Percentiles rank a stretch among this genome's conserved stretches.
Evolutionary conservation across 2,797 vertebrate species (phyloP).

Genomic region (Schizopygopsis malacanthus): DNA sequence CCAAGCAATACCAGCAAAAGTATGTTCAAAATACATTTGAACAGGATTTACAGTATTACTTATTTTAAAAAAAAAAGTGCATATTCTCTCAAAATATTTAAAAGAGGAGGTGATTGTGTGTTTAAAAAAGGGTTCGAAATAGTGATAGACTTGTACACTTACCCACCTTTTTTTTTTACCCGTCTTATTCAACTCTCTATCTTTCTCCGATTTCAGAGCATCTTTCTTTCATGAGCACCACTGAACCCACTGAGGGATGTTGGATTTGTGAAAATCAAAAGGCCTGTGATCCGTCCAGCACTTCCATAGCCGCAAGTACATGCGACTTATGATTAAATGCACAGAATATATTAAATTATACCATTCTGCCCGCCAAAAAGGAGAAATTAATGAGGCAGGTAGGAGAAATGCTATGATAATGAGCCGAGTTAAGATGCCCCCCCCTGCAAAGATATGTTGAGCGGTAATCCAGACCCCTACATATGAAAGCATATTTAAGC

Average conservation of each 20-base stretch:
- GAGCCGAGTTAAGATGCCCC: conserved; percentile 55
- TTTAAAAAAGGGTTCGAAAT: neutral
- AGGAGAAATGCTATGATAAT: conserved; percentile 60
- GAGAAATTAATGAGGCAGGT: conserved; percentile 59
- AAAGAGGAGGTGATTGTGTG: conserved; percentile 27
- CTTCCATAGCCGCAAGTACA: conserved; percentile 43
- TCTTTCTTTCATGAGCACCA: conserved; percentile 35
- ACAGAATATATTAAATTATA: conserved; percentile 64
- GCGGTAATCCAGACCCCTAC: conserved; percentile 53
- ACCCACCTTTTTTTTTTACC: neutral
- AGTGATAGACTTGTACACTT: conserved; percentile 4
- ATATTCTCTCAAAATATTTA: neutral
- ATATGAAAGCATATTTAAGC: conserved; percentile 49
- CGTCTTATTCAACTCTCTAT: conserved; percentile 10
- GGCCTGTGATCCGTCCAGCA: conserved; percentile 53
- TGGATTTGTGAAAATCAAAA: conserved; percentile 55
- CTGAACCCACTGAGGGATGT: conserved; percentile 29
- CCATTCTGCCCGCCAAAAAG: conserved; percentile 51
- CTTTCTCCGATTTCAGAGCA: conserved; percentile 2
- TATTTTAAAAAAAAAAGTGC: neutral
- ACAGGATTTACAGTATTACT: neutral
- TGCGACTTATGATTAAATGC: conserved; percentile 56
- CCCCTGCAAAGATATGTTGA: conserved; percentile 42
- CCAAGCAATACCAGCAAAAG: neutral
- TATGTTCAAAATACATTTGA: neutral